Evolutionary conservation across 2,113 vertebrate genomes (phyloP).

Genomic region (Indicator maculatus): DNA sequence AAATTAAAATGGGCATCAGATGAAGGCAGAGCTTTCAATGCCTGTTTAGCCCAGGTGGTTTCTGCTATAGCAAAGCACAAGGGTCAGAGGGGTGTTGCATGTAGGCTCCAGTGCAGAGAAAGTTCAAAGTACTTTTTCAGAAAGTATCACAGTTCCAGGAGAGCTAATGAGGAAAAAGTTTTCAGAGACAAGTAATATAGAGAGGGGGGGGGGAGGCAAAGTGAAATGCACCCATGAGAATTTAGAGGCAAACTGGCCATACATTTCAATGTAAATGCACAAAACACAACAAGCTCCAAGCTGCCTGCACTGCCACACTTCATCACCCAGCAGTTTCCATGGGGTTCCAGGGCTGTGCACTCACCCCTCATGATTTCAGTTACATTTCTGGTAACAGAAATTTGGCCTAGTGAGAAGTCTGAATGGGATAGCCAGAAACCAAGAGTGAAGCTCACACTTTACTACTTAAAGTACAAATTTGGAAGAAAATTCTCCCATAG

Average conservation of each 20-base stretch:
- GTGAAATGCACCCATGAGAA: not conserved
- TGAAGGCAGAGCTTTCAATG: not conserved
- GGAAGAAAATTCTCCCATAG: not conserved
- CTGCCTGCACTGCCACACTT: not conserved
- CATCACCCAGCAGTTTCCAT: not conserved
- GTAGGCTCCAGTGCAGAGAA: accelerated
- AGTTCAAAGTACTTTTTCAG: not conserved
- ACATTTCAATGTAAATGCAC: not conserved
- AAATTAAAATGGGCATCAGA: not conserved
- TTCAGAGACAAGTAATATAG: not conserved
- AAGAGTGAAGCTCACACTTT: not conserved
- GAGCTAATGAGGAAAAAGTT: not conserved
- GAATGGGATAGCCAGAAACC: not conserved
- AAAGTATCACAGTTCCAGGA: not conserved
- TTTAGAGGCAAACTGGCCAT: not conserved
- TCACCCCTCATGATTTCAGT: not conserved
- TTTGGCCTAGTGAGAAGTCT: not conserved
- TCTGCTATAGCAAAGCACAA: not conserved
- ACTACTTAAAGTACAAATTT: not conserved
- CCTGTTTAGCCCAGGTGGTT: not conserved
- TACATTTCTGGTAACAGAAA: not conserved
- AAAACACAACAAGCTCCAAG: not conserved
- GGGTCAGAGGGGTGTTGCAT: accelerated
- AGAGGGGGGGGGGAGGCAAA: not conserved
- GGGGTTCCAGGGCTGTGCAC: not conserved